Base-by-base conservation (phyloP, 1,140 invertebrate genomes). In the Trichomalopsis sarcophagae region DNA sequence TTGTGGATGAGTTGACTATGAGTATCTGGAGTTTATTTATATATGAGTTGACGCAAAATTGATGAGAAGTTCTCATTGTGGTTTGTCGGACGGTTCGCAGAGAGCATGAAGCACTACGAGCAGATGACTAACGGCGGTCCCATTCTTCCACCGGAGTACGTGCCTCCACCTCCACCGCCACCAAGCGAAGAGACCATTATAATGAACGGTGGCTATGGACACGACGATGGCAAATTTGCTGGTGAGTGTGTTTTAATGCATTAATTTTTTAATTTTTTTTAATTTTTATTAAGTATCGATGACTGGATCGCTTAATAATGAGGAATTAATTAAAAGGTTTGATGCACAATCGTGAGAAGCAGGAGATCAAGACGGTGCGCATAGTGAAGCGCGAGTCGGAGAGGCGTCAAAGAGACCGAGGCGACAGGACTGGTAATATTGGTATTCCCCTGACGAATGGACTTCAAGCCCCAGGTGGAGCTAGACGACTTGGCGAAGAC, bases 331-430 rank as follows among this genome's bases (percentile, higher is more conserved):
- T 4, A 21, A n/a, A 89, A 96, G 96, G 95, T 84, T 95, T 97
- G 86, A 93, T 97, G 50, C 95, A 96, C 1, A 96, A 95, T 91
- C 96, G 97, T 66, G 97, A 98, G 89, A 97, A 96, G 86, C 96
- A 96, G 91, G 97, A 97, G 92, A 97, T 97, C 36, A 98, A 98
- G 94, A 98, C 98, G 1, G 97, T 99, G 33, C 94, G 98, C 81
- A 98, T 98, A 89, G 97, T 99, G 0, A 99, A 99, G 93, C 93
- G 97, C 36, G 97, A 98, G 90, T 97, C 97, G 33, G 97, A 98
- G 91, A 94, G 97, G 74, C 94, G 97, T 1, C 96, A 97, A 89
- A 94, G 96, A 80, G 97, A 97, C 89, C 94, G 96, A 68, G 95
- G 96, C 86, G 94, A 95, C 82, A 90, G 93, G 84, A 93, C 90